These are phyloP conservation scores for Exephanes ischioxanthus DNA, from an alignment of 2,888 invertebrate species.

Conservation along the genomic window DNA sequence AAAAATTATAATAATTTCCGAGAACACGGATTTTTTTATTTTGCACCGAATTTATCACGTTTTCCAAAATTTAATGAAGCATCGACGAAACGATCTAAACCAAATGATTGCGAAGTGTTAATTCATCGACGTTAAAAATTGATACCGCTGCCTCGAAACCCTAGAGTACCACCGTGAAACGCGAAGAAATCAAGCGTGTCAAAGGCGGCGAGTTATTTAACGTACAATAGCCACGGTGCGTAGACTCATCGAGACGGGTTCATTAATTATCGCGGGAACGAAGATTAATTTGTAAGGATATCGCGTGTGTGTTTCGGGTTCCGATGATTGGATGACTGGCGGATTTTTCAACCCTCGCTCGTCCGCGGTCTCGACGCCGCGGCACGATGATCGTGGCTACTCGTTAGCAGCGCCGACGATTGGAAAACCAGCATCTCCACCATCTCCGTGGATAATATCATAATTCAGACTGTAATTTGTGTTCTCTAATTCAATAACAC, in stretches of 20 bases:
- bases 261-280: slow-evolving; percentile 54
- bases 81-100: not conserved
- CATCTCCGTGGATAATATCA: slow-evolving; percentile 49
- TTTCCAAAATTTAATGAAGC: not conserved
- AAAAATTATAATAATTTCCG: not conserved
- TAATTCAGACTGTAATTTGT: slow-evolving; percentile 54
- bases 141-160: not conserved
- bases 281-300: slow-evolving; percentile 63
- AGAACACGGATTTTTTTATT: not conserved
- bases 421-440: slow-evolving; percentile 44
- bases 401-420: slow-evolving; percentile 55
- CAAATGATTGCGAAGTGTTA: not conserved
- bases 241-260: slow-evolving; percentile 47
- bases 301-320: slow-evolving; percentile 52
- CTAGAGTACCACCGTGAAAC: slow-evolving; percentile 12
- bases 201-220: slow-evolving; percentile 21
- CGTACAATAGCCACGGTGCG: not conserved
- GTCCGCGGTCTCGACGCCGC: slow-evolving; percentile 13
- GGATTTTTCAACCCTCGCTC: slow-evolving; percentile 59
- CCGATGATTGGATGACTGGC: slow-evolving; percentile 62
- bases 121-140: not conserved
- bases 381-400: slow-evolving; percentile 20
- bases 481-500: slow-evolving; percentile 58
- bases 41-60: not conserved
- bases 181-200: slow-evolving; percentile 37